Percentiles rank a stretch among this genome's conserved stretches.
These are phyloP conservation scores for Phorcus lineatus DNA, from an alignment of 2,888 invertebrate genomes.

Conservation along the genomic window DNA sequence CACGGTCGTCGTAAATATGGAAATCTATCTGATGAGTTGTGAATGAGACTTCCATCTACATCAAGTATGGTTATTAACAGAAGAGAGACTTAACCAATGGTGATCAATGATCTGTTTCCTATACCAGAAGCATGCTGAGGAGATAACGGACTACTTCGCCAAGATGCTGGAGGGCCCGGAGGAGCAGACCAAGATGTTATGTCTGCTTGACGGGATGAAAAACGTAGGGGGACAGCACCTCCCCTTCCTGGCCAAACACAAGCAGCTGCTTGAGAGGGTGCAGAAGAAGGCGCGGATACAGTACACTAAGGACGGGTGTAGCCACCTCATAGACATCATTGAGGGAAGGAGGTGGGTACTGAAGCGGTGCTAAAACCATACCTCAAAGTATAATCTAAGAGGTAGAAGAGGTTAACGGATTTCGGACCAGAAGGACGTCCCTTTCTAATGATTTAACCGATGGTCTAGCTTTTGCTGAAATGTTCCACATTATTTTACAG, in stretches of 20 bases:
- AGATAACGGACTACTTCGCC: constrained; percentile 39
- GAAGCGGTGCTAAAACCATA: neutral
- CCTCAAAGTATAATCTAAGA: too few relatives aligned
- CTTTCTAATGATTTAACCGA: neutral
- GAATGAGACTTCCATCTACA: too few relatives aligned
- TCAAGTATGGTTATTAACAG: too few relatives aligned
- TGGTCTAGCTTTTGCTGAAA: neutral
- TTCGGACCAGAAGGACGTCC: too few relatives aligned
- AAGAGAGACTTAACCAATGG: neutral
- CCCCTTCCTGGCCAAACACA: constrained; percentile 48
- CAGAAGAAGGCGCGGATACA: constrained; percentile 37
- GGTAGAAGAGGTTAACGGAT: too few relatives aligned
- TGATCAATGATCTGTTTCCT: neutral
- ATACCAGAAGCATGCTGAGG: constrained; percentile 37
- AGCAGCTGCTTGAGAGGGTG: constrained; percentile 42
- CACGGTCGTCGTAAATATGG: too few relatives aligned
- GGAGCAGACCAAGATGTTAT: constrained; percentile 34
- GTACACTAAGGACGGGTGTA: constrained; percentile 46
- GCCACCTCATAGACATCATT: constrained; percentile 55
- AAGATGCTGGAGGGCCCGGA: constrained; percentile 26
- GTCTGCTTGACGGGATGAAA: constrained; percentile 39
- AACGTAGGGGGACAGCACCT: constrained; percentile 46
- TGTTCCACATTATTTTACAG: constrained; percentile 37
- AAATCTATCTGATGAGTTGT: too few relatives aligned
- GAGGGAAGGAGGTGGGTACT: constrained; percentile 60